Base-by-base conservation (phyloP, 2,113 vertebrate genomes). In the Hucho hucho region DNA sequence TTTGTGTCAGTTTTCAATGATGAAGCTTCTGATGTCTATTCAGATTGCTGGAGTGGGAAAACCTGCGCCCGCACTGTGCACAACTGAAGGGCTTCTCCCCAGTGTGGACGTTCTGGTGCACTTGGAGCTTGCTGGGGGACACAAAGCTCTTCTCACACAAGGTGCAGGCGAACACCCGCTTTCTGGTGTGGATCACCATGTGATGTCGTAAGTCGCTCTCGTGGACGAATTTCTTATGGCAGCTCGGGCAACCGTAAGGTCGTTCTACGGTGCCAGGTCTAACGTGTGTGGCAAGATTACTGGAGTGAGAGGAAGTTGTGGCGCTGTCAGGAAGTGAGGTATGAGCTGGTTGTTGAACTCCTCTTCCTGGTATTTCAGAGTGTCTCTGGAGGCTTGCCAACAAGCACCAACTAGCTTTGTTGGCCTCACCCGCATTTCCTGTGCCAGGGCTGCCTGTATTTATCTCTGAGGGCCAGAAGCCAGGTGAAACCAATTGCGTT, bases 1-100 rank as follows among this genome's bases (percentile, higher is more conserved):
- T 43, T 2, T 43, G 37, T 32, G 49, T 68, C 61, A 29, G 28
- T 18, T 61, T 18, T 78, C 74, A 79, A 56, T 89, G 87, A 70
- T 86, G 80, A 29, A 86, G 83, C 78, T 86, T 90, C 78, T 88
- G 81, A 29, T 91, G 90, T 28, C 90, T 82, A 68, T 82, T 88
- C 16, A 91, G 85, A 77, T 91, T 91, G 77, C 90, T 90, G 43
- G 90, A 86, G 20, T 91, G 88, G 67, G 90, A 90, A 70, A 91
- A 91, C 28, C 77, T 78, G 0, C 85, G 74, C 26, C 29, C 77
- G 75, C 90, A 91, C 68, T 86, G 9, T 2, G 79, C 28, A 79
- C 90, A 91, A 66, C 77, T 75, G 82, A 85, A 91, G 0, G 90
- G 90, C 49, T 84, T 80, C 74, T 87, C 90, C 1, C 90, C 88